Percentiles rank a stretch among this genome's conserved stretches.
Conservation (phyloP, 2,797 vertebrate species). For the Catharus ustulatus region DNA sequence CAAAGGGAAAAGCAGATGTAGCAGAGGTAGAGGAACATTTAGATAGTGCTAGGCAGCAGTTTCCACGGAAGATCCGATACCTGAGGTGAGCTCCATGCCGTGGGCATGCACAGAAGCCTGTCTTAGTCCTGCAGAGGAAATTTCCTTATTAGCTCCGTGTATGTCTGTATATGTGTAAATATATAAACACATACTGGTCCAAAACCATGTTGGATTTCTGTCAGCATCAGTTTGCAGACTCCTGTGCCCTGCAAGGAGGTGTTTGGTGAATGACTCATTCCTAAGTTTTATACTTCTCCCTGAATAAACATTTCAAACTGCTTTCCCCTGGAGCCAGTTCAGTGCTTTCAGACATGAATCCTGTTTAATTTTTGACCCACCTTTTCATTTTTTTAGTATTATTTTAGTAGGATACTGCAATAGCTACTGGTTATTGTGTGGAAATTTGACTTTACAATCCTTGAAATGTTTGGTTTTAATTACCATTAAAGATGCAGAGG, state of each 20-base stretch:
- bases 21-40: background rate
- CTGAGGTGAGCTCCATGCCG: background rate
- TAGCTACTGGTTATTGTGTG: background rate
- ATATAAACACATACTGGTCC: background rate
- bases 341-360: background rate
- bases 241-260: background rate
- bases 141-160: background rate
- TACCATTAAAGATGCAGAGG: background rate
- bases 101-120: accelerated
- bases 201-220: background rate
- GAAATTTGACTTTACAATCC: background rate
- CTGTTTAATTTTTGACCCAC: background rate
- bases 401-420: background rate
- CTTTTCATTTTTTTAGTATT: background rate
- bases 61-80: background rate
- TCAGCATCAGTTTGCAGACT: background rate
- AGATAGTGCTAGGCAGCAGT: background rate
- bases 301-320: background rate
- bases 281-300: background rate
- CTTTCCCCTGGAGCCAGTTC: background rate
- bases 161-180: accelerated
- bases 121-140: background rate
- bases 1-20: background rate
- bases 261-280: background rate
- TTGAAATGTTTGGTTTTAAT: background rate